phyloP scores from a whole-genome alignment of 1,140 invertebrate genomes.

The Eriocheir sinensis region DNA sequence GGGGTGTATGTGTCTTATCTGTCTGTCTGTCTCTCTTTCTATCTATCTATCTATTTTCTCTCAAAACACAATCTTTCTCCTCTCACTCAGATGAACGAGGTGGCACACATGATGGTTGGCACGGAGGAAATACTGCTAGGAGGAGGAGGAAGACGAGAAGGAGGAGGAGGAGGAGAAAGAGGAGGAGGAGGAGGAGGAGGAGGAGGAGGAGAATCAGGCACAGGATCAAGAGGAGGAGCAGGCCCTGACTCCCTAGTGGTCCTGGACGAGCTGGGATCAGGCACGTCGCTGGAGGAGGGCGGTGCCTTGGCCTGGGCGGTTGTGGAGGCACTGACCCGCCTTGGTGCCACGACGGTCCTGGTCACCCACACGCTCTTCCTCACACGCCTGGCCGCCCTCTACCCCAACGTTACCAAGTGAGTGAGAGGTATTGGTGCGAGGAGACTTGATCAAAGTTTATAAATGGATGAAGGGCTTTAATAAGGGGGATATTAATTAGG shows the following conservation, averaged over 20 bases:
- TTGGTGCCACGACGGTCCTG: conserved; percentile 89
- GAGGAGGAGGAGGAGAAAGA: background rate
- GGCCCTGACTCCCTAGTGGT: conserved; percentile 90
- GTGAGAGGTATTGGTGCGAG: conserved; percentile 78
- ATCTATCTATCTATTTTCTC: too few relatives aligned
- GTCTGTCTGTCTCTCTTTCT: too few relatives aligned
- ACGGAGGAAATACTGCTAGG: background rate
- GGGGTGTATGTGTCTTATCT: too few relatives aligned
- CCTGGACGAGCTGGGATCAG: conserved; percentile 93
- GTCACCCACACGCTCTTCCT: conserved; percentile 92
- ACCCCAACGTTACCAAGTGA: conserved; percentile 91
- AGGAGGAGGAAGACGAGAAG: conserved; percentile 78
- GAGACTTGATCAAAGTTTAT: too few relatives aligned
- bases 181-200: conserved; percentile 81
- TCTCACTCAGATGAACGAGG: conserved; percentile 64
- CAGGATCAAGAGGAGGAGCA: conserved; percentile 80
- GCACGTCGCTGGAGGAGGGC: conserved; percentile 92
- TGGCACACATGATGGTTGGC: conserved; percentile 60
- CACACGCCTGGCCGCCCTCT: conserved; percentile 88
- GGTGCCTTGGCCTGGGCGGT: conserved; percentile 91
- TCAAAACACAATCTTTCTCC: too few relatives aligned
- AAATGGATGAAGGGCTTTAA: too few relatives aligned
- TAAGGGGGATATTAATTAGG: too few relatives aligned
- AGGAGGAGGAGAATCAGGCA: background rate
- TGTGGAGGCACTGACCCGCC: conserved; percentile 88